phyloP scores from a whole-genome alignment of 92 coral and sea anemone genomes.

The Scolanthus callimorphus region DNA sequence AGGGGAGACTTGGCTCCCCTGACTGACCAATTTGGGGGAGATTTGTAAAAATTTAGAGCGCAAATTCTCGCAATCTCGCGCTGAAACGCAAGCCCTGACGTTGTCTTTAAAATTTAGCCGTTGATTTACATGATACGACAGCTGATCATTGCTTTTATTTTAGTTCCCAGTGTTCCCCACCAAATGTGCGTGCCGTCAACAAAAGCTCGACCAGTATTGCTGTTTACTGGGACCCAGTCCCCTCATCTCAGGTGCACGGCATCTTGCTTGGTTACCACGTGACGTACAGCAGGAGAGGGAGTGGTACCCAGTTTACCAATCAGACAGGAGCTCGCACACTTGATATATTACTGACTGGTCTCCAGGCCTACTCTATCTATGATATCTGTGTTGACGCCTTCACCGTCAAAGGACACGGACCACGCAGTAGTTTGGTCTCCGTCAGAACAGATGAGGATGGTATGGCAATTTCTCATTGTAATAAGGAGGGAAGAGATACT shows the following conservation, averaged over 20 bases:
- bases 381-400: background rate
- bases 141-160: no score
- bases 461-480: no score
- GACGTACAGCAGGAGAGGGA: background rate
- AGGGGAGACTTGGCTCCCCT: no score
- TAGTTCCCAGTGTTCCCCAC: constrained; percentile 23
- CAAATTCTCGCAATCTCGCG: no score
- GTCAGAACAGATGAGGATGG: background rate
- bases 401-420: background rate
- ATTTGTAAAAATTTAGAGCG: no score
- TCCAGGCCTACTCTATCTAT: background rate
- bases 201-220: constrained; percentile 1
- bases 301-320: background rate
- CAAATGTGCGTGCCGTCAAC: constrained; percentile 5
- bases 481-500: no score
- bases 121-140: no score
- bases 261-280: background rate
- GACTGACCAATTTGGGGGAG: no score
- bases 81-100: no score
- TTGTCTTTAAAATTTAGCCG: no score
- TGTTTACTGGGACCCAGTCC: constrained; percentile 7
- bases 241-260: constrained; percentile 1
- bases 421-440: background rate
- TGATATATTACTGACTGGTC: background rate
- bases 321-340: background rate